Base-by-base conservation (phyloP, 2,113 vertebrate species). In the Penelope pileata region DNA sequence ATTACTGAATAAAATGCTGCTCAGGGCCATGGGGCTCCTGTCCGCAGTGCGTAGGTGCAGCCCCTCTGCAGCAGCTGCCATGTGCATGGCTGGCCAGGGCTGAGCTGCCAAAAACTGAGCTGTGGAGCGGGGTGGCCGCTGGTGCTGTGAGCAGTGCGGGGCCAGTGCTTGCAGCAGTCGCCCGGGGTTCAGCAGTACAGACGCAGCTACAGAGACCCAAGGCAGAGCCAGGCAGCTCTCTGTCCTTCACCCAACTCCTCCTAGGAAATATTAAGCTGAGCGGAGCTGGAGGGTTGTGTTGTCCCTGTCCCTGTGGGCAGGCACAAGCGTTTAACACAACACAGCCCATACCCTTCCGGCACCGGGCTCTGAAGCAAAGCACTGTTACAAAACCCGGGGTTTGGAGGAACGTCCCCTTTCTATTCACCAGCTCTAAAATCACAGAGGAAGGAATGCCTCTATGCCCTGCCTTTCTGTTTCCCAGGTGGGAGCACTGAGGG, bases 131-230 rank as follows among this genome's bases (percentile, higher is more conserved):
- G 32, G 40, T n/a, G 47, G 34, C 32, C 66, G 47, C 73, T 42
- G 14, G 17, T 2, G 4, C 3, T 54, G 40, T 45, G 43, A 60
- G 30, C 0, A 0, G 34, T 21, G 22, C 30, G 40, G 29, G 15
- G 40, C 29, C 43, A 50, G 36, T 45, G 62, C 40, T 3, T 27
- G 23, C 59, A 0, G 0, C 32, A 82, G 48, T 43, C 74, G 85
- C 22, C 29, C 32, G 10, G 34, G 30, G 63, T 30, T 34, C 56
- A 88, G 34, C 80, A 70, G 30, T 30, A 60, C 12, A 50, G 45
- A 17, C 1, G 2, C n/a, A 32, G 80, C 80, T 70, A 53, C 34
- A 18, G 32, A 79, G 63, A 54, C 16, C 30, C 29, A 72, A n/a
- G 72, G 16, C 67, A 72, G 62, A 92, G 58, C 12, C 21, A 40